Base-by-base conservation (phyloP, 2,113 vertebrate species). In the Pluvianellus socialis region DNA sequence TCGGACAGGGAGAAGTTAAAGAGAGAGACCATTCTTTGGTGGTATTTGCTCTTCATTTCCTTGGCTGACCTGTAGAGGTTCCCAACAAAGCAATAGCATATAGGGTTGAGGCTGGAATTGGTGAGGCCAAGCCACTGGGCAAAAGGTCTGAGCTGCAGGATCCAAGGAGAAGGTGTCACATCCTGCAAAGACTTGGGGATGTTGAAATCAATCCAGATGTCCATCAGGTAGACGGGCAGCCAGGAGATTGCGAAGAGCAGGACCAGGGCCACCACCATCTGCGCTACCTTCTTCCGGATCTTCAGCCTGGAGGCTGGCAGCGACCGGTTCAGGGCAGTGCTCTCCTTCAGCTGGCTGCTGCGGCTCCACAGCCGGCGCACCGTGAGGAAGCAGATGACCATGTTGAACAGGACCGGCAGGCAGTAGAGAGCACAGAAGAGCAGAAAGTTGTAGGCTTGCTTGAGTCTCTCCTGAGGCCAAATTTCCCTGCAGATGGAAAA, bases 71-170 rank as follows among this genome's bases (percentile, higher is more conserved):
- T 98, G 92, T 99, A 99, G 38, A 98, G 96, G 73, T 98, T 99
- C 28, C 99, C 99, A 4, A 99, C 98, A 82, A 99, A 99, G 63
- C 99, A 99, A 77, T 99, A 99, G 76, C 99, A 99, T 93, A 99
- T 99, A 6, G 99, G 99, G 86, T 99, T 99, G 75, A 99, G 98
- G 95, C 99, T 99, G 94, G 99, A 99, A 98, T 99, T 99, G 17
- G 98, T 99, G 68, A 99, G 98, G 61, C 99, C 98, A 33, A 99
- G 98, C 99, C 99, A 99, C 92, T 99, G 99, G 50, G 99, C 98
- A 38, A 99, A 99, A 9, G 99, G 99, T 10, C 99, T 98, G 14
- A 98, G 97, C 95, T 99, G 98, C 91, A 99, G 96, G 79, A 99
- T 98, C 99, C 99, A 99, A 52, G 98, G 97, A 14, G 98, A 97